Evolutionary conservation across 2,888 invertebrate genomes (phyloP), one percentile per base, ranked within the genome.

Genomic region (Coelinius sp.): DNA sequence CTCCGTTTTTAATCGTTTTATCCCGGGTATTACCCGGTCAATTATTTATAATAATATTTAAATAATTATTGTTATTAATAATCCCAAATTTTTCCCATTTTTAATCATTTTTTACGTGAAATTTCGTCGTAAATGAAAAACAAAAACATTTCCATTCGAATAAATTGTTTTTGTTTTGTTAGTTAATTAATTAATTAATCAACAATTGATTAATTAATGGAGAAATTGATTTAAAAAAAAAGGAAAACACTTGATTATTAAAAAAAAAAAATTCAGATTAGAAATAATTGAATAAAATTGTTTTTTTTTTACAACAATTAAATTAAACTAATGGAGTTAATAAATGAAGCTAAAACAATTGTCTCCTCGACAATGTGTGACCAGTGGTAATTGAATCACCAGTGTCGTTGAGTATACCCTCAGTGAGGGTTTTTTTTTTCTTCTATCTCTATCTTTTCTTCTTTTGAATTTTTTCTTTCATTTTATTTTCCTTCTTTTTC

Each of bases 341-440:
- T 17, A 2, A 35, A 59, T 53, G 53, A 59, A 31, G 59, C 8
- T 35, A 8, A 35, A 35, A 17, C 22, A 35, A 59, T 41, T 17
- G 20, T 10, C 35, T 53, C 53, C n/a, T 27, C n/a, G 53, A 53
- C 53, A 25, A 46, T 35, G 41, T 70, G 25, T 49, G 75, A 73
- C 77, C 72, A 75, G 75, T 75, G 71, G 77, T 81, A 81, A 82
- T 79, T 79, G 78, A 81, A 81, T 79, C 79, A 79, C 82, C 66
- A 77, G 75, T 73, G 78, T 76, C 20, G 52, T 52, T 17, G 17
- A 52, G 22, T 52, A 52, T 17, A 20, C 63, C 24, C 49, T 56
- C 59, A 63, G 46, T 62, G 14, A 52, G 38, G 27, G 25, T 24
- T 69, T 66, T 68, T 63, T 17, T 46, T 38, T 63, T 17, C 44